phyloP scores from a whole-genome alignment of 2,113 vertebrate genomes.

The Caretta caretta region DNA sequence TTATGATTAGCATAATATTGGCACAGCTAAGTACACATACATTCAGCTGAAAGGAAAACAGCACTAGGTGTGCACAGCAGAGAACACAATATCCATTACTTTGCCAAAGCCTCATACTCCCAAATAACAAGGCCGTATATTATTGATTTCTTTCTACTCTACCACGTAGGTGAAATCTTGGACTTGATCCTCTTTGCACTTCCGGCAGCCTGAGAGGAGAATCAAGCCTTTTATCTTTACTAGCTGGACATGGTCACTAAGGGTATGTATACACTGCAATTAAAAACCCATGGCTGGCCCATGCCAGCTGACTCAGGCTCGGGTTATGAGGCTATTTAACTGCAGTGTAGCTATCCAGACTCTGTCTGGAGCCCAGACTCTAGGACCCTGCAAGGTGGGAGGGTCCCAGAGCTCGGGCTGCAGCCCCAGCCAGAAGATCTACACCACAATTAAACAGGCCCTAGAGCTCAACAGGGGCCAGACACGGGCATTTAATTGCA shows the following conservation, averaged over 20 bases:
- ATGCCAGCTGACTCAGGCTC: background rate
- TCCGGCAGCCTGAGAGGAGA: background rate
- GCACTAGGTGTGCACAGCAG: background rate
- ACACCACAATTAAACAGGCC: background rate
- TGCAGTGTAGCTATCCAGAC: background rate
- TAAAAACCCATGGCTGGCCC: background rate
- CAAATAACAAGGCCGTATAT: background rate
- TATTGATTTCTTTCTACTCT: background rate
- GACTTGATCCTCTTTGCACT: background rate
- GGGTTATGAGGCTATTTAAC: background rate
- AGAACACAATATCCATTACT: background rate
- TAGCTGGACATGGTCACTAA: background rate
- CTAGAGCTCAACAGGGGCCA: too few relatives aligned
- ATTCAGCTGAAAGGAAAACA: background rate
- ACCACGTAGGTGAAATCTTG: slow-evolving; percentile 6
- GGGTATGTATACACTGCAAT: background rate
- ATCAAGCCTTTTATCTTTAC: background rate
- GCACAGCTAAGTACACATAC: background rate
- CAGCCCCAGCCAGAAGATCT: background rate
- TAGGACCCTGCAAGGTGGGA: background rate
- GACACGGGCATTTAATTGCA: background rate
- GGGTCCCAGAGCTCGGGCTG: background rate
- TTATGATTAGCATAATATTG: background rate
- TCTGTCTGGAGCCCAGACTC: background rate
- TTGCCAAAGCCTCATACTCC: background rate